Evolutionary conservation across 2,113 vertebrate species (phyloP).

Genomic region (Alouatta palliata): DNA sequence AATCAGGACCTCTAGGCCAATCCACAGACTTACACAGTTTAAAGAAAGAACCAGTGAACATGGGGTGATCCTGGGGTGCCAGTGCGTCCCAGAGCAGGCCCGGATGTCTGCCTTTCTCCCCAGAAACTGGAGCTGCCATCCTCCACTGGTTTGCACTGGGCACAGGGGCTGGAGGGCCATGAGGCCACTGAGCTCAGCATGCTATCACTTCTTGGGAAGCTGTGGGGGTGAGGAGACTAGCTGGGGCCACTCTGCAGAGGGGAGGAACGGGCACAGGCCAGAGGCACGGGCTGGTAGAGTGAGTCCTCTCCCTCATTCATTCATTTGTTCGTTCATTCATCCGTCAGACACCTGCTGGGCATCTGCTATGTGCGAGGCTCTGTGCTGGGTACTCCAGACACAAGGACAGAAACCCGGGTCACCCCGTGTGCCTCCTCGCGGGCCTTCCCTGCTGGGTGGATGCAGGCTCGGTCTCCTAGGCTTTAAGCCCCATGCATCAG

Average conservation of each 20-base stretch:
- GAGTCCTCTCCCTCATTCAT: too few relatives aligned
- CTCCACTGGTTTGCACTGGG: background rate
- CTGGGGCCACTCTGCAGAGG: too few relatives aligned
- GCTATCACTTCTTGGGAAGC: background rate
- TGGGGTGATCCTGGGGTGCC: background rate
- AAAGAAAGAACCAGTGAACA: background rate
- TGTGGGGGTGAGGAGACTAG: rapidly evolving
- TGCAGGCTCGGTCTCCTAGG: background rate
- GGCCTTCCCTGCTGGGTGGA: background rate
- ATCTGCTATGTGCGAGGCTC: background rate
- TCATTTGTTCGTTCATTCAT: background rate
- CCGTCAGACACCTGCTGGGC: background rate
- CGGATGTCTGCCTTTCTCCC: background rate
- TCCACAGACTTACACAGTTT: rapidly evolving
- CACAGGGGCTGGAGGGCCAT: background rate
- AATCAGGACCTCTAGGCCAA: rapidly evolving
- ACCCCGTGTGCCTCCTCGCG: rapidly evolving
- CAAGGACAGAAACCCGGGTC: background rate
- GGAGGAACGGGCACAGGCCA: background rate
- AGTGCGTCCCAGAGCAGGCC: rapidly evolving
- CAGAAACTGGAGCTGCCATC: rapidly evolving
- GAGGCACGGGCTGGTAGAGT: background rate
- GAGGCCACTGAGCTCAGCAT: background rate
- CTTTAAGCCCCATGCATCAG: background rate
- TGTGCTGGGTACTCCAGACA: background rate